These are phyloP conservation scores for Cydia strobilella DNA, from an alignment of 1,140 invertebrate species.

Conservation along the genomic window DNA sequence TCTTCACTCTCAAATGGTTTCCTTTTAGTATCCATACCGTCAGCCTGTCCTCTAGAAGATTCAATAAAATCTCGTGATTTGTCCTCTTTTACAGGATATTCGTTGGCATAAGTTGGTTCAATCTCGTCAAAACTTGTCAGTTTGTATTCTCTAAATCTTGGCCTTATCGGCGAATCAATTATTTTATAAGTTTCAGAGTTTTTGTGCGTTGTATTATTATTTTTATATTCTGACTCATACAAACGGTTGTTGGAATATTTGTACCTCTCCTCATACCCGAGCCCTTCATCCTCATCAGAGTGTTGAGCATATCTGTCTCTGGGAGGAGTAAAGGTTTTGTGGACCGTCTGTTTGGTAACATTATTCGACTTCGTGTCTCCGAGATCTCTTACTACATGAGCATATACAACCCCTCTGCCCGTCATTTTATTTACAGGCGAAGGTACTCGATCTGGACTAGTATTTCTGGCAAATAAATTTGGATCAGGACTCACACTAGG, in stretches of 20 bases:
- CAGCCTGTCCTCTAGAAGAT: constrained; percentile 82
- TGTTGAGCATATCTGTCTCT: constrained; percentile 76
- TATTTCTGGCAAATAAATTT: constrained; percentile 73
- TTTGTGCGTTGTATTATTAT: constrained; percentile 61
- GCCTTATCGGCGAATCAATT: constrained; percentile 74
- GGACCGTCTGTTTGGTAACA: constrained; percentile 79
- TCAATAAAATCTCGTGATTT: constrained; percentile 73
- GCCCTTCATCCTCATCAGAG: constrained; percentile 88
- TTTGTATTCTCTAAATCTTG: constrained; percentile 74
- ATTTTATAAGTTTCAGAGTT: constrained; percentile 60
- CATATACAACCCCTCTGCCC: constrained; percentile 84
- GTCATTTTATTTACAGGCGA: constrained; percentile 73
- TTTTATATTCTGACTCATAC: constrained; percentile 68
- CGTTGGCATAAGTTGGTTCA: constrained; percentile 76
- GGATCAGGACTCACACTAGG: constrained; percentile 80
- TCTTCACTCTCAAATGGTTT: constrained; percentile 77
- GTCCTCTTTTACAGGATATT: constrained; percentile 57
- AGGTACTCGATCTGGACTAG: constrained; percentile 70
- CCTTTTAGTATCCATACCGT: constrained; percentile 84
- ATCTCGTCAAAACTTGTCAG: constrained; percentile 72
- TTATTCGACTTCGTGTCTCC: constrained; percentile 53
- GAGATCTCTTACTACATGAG: constrained; percentile 85
- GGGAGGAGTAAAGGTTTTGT: constrained; percentile 75
- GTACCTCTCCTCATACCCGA: constrained; percentile 83
- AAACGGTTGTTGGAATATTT: constrained; percentile 62